Evolutionary conservation across 2,113 vertebrate species (phyloP), one percentile per base, ranked within the genome.

Genomic region (Eubucco bourcierii): DNA sequence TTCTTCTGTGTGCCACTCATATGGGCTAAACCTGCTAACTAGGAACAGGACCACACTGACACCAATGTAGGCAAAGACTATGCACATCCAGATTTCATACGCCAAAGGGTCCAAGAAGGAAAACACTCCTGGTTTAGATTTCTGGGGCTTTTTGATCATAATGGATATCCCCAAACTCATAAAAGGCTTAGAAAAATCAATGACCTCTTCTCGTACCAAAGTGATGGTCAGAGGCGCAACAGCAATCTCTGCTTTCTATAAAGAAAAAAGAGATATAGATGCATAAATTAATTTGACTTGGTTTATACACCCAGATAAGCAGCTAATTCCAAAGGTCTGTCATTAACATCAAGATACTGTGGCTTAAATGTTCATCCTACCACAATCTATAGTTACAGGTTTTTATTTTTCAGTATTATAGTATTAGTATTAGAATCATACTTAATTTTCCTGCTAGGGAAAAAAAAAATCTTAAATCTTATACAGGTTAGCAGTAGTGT

Each of bases 11-110:
- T 99, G 99, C 99, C 99, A 99, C 94, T 99, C 99, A 21, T 99
- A 99, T 0, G 99, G 99, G 88, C 99, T 99, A 97, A 99, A 99
- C 92, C 99, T 98, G 97, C 99, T 99, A 94, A 99, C 99, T 97
- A 99, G 98, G 98, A 99, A 99, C 65, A 99, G 98, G 95, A 99
- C 99, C 91, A 99, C 99, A 93, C 99, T 99, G 98, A 99, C 99
- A 83, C 99, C 99, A 93, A 99, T 99, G 98, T 99, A 99, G 93
- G 99, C 99, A 97, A 99, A 99, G 93, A 99, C 99, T 95, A 99
- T 99, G 97, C 99, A 99, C 99, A 99, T 99, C 99, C 99, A 99
- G 94, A 99, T 99, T 97, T 99, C 99, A 85, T 99, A 99, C 41
- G 99, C 99, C 97, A 99, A 98, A 39, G 99, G 99, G 92, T 99